Base-by-base conservation (phyloP, 1,140 invertebrate species). In the Pogonomyrmex californicus region DNA sequence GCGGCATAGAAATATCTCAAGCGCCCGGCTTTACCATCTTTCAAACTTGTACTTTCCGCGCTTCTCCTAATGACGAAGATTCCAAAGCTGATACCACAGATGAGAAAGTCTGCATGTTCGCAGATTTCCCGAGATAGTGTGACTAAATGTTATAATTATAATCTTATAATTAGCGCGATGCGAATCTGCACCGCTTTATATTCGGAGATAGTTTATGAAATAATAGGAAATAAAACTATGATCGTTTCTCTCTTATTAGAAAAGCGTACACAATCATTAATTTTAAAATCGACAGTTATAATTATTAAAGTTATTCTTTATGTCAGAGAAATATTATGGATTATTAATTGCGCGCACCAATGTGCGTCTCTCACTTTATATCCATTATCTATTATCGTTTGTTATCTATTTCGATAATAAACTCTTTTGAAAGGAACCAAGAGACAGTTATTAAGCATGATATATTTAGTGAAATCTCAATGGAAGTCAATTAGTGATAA, bases 1-100 rank as follows among this genome's bases (percentile, higher is more conserved):
- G 54, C 54, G 33, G 79, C 79, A 83, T 75, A 75, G 66, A 83
- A 83, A 83, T 82, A 71, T 82, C 79, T 60, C n/a, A 12, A 66
- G 62, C 63, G 14, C n/a, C 23, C 7, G 33, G 79, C 66, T 68
- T 68, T 78, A 51, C 30, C 58, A 78, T 78, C 76, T 81, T 81
- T 81, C 77, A 70, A 81, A 81, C 77, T 81, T 81, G 77, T 81
- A 81, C 77, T 81, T 70, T 30, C 63, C 14, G 63, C 63, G 33
- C 77, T 63, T 78, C 14, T 68, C 62, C 36, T 79, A 79, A 79
- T 79, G 77, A 79, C 63, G 54, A 44, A 66, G 47, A 79, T 79
- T 68, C 54, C 77, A 81, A 81, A 81, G 77, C 63, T 47, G 63
- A 70, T 79, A 79, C n/a, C 7, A 38, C 62, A 44, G 30, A 54